Conservation (phyloP, 2,888 invertebrate species). For the Phania funesta region DNA sequence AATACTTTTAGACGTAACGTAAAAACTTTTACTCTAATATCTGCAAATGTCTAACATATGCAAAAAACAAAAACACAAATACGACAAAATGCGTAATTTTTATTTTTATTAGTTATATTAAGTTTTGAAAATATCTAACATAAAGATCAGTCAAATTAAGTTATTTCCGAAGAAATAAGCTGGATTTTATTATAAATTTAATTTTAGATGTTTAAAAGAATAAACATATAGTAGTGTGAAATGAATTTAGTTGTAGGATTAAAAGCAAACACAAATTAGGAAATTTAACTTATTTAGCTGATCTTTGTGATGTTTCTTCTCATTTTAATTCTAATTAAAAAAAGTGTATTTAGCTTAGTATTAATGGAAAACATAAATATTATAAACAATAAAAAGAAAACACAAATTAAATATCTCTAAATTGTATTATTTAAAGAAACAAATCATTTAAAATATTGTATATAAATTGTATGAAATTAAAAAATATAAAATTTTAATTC, state of each 20-base stretch:
- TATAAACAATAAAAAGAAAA: conserved; percentile 47
- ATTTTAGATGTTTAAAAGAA: conserved; percentile 8
- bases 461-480: conserved; percentile 53
- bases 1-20: conserved; percentile 28
- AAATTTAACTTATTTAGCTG: conserved; percentile 33
- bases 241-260: conserved; percentile 41
- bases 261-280: neutral
- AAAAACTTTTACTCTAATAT: conserved; percentile 49
- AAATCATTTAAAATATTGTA: conserved; percentile 48
- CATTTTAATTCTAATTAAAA: conserved; percentile 56
- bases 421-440: conserved; percentile 40
- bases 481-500: conserved; percentile 44
- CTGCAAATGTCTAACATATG: conserved; percentile 66
- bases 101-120: conserved; percentile 35
- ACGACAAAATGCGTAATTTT: conserved; percentile 35
- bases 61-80: conserved; percentile 34
- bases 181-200: conserved; percentile 15
- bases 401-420: conserved; percentile 34
- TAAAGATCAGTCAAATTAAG: conserved; percentile 35
- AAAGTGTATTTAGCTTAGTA: conserved; percentile 65
- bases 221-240: conserved; percentile 20
- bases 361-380: conserved; percentile 48
- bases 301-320: conserved; percentile 38
- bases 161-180: neutral
- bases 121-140: conserved; percentile 36